Conservation (phyloP, 2,888 invertebrate genomes). For the Ennomos erosarius region DNA sequence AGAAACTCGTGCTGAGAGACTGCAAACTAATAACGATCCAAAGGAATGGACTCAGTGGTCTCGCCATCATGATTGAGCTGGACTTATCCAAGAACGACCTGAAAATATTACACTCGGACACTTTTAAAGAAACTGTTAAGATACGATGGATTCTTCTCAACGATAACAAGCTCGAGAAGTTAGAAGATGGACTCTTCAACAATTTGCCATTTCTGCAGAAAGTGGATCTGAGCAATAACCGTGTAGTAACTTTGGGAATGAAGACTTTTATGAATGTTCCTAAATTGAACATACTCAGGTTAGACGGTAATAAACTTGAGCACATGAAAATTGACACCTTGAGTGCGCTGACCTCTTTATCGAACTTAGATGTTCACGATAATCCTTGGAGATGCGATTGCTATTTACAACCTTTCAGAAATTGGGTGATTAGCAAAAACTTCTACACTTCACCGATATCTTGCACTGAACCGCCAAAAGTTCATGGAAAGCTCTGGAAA, state of each 20-base stretch:
- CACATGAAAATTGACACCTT: constrained; percentile 88
- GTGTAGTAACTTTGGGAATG: constrained; percentile 88
- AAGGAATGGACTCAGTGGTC: constrained; percentile 90
- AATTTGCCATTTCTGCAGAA: constrained; percentile 90
- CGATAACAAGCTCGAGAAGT: constrained; percentile 89
- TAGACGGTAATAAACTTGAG: constrained; percentile 91
- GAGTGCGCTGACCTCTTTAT: constrained; percentile 87
- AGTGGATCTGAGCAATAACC: constrained; percentile 91
- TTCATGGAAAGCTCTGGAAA: constrained; percentile 90
- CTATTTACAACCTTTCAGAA: constrained; percentile 90
- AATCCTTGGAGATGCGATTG: constrained; percentile 97
- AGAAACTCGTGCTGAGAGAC: constrained; percentile 90
- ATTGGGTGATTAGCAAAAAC: constrained; percentile 90
- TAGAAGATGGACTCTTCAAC: constrained; percentile 91
- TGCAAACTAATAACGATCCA: constrained; percentile 91
- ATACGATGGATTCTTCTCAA: constrained; percentile 90
- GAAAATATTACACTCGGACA: constrained; percentile 86
- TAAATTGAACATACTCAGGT: constrained; percentile 87
- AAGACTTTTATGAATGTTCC: constrained; percentile 90
- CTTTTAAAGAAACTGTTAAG: constrained; percentile 89
- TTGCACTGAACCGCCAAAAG: constrained; percentile 88
- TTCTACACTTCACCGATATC: constrained; percentile 91
- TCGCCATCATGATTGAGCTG: constrained; percentile 92
- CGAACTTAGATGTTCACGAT: constrained; percentile 90
- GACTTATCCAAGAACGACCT: constrained; percentile 92